Evolutionary conservation across 2,888 invertebrate species (phyloP).

Genomic region (Lasius platythorax): DNA sequence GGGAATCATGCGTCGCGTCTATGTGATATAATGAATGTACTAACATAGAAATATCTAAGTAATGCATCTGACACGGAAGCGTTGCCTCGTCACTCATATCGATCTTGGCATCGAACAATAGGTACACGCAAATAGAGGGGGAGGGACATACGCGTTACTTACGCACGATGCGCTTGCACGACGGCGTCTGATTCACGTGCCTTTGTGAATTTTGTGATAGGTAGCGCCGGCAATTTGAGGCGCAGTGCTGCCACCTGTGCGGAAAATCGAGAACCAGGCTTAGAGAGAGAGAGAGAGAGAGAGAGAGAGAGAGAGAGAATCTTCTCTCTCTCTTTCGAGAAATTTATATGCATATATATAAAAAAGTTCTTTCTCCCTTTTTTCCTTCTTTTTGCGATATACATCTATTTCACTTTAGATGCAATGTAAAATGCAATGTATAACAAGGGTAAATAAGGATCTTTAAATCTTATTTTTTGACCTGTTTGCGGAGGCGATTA

Average conservation of each 20-base stretch:
- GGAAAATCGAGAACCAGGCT: neutral
- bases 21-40: conserved; percentile 74
- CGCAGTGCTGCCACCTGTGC: neutral
- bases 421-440: neutral
- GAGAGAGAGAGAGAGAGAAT: neutral
- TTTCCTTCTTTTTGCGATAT: neutral
- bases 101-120: neutral
- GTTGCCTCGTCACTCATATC: conserved; percentile 70
- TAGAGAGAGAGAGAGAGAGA: neutral
- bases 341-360: neutral
- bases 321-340: neutral
- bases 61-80: conserved; percentile 80
- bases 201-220: neutral
- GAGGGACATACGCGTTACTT: neutral
- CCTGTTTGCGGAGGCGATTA: too few relatives aligned
- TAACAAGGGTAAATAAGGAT: neutral
- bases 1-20: conserved; percentile 46
- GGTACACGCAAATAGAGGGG: neutral
- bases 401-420: neutral
- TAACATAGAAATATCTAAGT: conserved; percentile 84
- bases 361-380: too few relatives aligned
- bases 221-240: neutral
- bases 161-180: conserved; percentile 10
- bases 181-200: conserved; percentile 16
- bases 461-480: neutral